Evolutionary conservation across 2,888 invertebrate genomes (phyloP), one percentile per base, ranked within the genome.

Genomic region (Melolontha melolontha): DNA sequence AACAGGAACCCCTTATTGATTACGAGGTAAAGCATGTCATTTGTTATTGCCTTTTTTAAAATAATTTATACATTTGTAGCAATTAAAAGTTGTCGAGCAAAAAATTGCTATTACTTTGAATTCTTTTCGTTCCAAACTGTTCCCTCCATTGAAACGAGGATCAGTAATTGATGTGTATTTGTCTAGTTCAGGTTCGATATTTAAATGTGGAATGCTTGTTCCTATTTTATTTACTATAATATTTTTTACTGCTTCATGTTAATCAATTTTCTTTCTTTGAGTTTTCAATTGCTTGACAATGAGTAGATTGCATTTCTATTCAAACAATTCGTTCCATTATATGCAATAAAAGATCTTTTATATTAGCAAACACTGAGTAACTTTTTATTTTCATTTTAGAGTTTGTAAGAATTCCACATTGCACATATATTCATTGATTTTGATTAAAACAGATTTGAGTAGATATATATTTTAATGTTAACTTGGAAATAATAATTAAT

Each of bases 141-240:
- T 94, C 82, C 93, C 93, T 80, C 89, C 92, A 75, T 88, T 94
- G 84, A 92, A 91, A 87, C 87, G 93, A 83, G 93, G 93, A 83
- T 91, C 91, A 85, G 88, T 89, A 84, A 89, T 91, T 85, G 93
- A 94, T 86, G 91, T 92, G 81, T 94, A 93, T 87, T 89, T 93
- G 84, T 92, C 92, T 85, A 92, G 92, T 85, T 92, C 93, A 93
- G 94, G 94, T 94, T 88, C 88, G 90, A 80, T 77, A 34, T 34
- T 34, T 77, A 68, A 67, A 63, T 69, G 72, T 73, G 73, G 73
- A 59, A 59, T 59, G 59, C 12, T 47, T 27, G 5, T 27, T 22
- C 22, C 1, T 1, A 39, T 57, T 27, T 57, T 27, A 34, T 72
- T 67, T 63, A 41, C 27, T 72, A 67, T 68, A 71, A 63, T 72